Percentiles rank a stretch among this genome's conserved stretches.
Evolutionary conservation across 2,797 vertebrate species (phyloP).

Genomic region (Ctenochaetus hawaiiensis): DNA sequence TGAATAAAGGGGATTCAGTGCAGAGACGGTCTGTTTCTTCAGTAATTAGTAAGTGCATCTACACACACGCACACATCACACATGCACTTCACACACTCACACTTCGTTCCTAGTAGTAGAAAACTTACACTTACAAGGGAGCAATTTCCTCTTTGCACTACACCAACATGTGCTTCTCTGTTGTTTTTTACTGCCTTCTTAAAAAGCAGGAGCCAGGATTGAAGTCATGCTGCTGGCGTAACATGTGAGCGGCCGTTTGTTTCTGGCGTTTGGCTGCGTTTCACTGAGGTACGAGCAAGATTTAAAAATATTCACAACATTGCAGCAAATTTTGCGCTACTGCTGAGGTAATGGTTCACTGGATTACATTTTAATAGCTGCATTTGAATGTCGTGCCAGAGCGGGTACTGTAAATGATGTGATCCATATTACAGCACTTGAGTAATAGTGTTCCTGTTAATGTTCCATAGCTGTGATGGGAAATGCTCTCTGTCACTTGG

Average conservation of each 20-base stretch:
- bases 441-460: slow-evolving; percentile 64
- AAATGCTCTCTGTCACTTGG: slow-evolving; percentile 35
- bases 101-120: slow-evolving; percentile 52
- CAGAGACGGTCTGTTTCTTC: slow-evolving; percentile 12
- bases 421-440: slow-evolving; percentile 53
- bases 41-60: slow-evolving; percentile 49
- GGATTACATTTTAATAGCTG: slow-evolving; percentile 76
- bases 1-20: neutral
- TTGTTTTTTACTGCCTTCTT: slow-evolving; percentile 72
- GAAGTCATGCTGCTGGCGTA: slow-evolving; percentile 82
- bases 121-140: slow-evolving; percentile 64
- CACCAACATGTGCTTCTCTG: slow-evolving; percentile 65
- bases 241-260: slow-evolving; percentile 72
- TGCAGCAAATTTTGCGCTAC: slow-evolving; percentile 74
- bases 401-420: slow-evolving; percentile 75
- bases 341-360: slow-evolving; percentile 80
- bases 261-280: slow-evolving; percentile 74
- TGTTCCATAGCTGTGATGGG: slow-evolving; percentile 55
- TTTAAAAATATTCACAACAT: slow-evolving; percentile 78
- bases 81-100: slow-evolving; percentile 3
- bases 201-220: slow-evolving; percentile 70
- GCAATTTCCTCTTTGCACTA: slow-evolving; percentile 70
- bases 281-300: slow-evolving; percentile 63
- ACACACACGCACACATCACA: slow-evolving; percentile 16
- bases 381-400: slow-evolving; percentile 61